Percentiles rank a stretch among this genome's conserved stretches.
Evolutionary conservation across 2,113 vertebrate species (phyloP).

Genomic region (Mormyrus iriodes): DNA sequence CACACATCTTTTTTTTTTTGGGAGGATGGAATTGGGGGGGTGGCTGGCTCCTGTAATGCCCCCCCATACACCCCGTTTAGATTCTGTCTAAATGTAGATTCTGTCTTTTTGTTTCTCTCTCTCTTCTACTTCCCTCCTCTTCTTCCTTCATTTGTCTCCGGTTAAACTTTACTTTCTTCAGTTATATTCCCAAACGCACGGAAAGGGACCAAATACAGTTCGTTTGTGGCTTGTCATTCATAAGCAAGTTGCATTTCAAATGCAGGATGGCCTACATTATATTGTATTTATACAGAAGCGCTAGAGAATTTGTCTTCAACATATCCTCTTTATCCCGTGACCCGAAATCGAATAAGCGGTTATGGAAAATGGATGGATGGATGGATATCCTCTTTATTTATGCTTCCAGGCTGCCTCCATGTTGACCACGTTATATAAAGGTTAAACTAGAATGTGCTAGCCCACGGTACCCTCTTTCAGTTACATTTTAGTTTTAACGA

Average conservation of each 20-base stretch:
- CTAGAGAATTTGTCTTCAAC: neutral
- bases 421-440: neutral
- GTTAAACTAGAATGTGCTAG: neutral
- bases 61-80: neutral
- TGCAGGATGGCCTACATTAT: neutral
- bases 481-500: neutral
- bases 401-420: neutral
- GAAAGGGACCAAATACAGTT: neutral
- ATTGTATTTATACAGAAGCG: neutral
- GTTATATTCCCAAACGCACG: neutral
- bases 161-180: neutral
- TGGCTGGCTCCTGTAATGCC: neutral
- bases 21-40: neutral
- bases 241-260: neutral
- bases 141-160: constrained; percentile 60
- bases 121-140: neutral
- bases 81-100: neutral
- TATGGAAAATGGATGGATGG: no score
- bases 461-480: neutral
- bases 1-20: neutral
- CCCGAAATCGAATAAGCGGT: no score
- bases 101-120: neutral
- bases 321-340: neutral
- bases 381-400: neutral
- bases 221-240: neutral